A percentile compares a stretch with the other conserved stretches of the same genome.
These are phyloP conservation scores for Chrysomela aeneicollis DNA, from an alignment of 2,888 invertebrate species.

Conservation along the genomic window DNA sequence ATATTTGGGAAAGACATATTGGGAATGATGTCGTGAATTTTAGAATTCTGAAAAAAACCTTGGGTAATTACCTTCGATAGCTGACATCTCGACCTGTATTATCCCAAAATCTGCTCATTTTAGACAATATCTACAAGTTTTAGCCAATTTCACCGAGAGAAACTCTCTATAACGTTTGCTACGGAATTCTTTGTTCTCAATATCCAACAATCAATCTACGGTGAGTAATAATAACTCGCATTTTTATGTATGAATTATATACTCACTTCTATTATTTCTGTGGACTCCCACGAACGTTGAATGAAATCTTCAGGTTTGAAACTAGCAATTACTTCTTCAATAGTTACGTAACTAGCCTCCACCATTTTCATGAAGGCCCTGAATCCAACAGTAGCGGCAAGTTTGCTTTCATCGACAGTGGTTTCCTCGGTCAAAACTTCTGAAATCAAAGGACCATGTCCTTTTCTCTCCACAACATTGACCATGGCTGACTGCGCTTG, in stretches of 20 bases:
- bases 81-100: too few species aligned
- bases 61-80: too few species aligned
- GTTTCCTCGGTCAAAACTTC: conserved; percentile 84
- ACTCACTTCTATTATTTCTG: conserved; percentile 72
- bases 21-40: too few species aligned
- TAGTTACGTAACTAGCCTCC: conserved; percentile 78
- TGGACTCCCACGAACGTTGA: conserved; percentile 81
- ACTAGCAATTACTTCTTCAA: conserved; percentile 84
- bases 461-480: conserved; percentile 83
- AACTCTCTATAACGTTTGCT: too few species aligned
- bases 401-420: conserved; percentile 76
- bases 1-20: too few species aligned
- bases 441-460: conserved; percentile 81
- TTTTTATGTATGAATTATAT: conserved; percentile 9
- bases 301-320: conserved; percentile 86
- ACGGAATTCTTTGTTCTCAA: too few species aligned
- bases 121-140: too few species aligned
- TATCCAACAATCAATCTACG: too few species aligned
- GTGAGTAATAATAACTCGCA: too few species aligned
- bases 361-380: conserved; percentile 88
- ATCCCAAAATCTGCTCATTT: too few species aligned
- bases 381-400: conserved; percentile 84
- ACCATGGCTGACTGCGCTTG: conserved; percentile 87
- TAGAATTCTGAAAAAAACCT: too few species aligned
- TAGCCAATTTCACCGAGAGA: too few species aligned